Evolutionary conservation across 1,140 invertebrate genomes (phyloP), one percentile per base, ranked within the genome.

Genomic region (Calliopsis andreniformis): DNA sequence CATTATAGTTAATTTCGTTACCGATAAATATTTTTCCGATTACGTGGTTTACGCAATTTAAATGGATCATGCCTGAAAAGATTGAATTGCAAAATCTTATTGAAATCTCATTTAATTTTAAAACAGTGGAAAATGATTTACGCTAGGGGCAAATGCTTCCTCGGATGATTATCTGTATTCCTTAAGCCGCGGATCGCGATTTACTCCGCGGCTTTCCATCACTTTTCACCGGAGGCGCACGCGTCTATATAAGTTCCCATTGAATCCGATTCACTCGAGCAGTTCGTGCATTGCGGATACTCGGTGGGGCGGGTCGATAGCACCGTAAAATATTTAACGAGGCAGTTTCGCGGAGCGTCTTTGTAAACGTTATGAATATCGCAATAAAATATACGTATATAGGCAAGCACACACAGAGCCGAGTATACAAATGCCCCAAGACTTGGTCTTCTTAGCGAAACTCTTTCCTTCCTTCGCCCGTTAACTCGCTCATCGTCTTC

Each of bases 291-390:
- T 75, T 43, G 66, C 66, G 72, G 71, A 79, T 75, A 73, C 53
- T 43, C 55, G 58, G 25, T 28, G 32, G 72, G 42, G 64, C 82
- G 84, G 59, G 47, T 76, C 80, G 87, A 90, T 88, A 85, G 80
- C 78, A 70, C 82, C 86, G 84, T 91, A 90, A 91, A 92, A 87
- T 85, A 88, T 92, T 91, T 91, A 90, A 91, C 89, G 90, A 91
- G 87, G 86, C 83, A 86, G 84, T 90, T 90, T 85, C 86, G 64
- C 78, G 73, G 49, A 76, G 73, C 83, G 84, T 91, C 88, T 89
- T 91, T 91, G 89, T 91, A 91, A 92, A 89, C 85, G 88, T 70
- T 87, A 87, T 86, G 89, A 91, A 90, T 91, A 90, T 91, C 81
- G 89, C 87, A 90, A 91, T 91, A 91, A 91, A 91, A 89, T 89